phyloP scores from a whole-genome alignment of 2,888 invertebrate genomes.

The Trichogramma dendrolimi region DNA sequence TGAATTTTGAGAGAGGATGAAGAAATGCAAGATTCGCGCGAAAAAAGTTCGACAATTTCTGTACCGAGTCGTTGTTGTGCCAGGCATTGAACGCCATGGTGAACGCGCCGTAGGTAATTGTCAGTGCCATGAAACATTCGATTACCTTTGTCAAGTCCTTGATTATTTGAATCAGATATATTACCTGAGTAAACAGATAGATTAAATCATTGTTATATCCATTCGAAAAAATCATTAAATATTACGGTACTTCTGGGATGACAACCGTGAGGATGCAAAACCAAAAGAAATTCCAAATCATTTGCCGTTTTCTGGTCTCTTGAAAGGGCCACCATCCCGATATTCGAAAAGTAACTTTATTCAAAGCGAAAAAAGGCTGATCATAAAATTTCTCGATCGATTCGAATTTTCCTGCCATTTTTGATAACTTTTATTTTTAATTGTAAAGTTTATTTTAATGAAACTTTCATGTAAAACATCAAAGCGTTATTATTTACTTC shows the following conservation, averaged over 20 bases:
- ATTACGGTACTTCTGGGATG: slow-evolving; percentile 12
- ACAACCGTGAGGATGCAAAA: neutral
- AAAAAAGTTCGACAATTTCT: too few relatives aligned
- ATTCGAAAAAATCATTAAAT: too few relatives aligned
- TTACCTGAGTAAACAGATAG: slow-evolving; percentile 3
- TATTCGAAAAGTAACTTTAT: slow-evolving; percentile 1
- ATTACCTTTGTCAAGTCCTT: slow-evolving; percentile 8
- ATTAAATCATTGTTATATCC: neutral
- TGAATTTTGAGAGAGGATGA: too few relatives aligned
- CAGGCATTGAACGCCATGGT: slow-evolving; percentile 4
- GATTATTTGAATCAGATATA: slow-evolving; percentile 10
- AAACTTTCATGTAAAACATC: too few relatives aligned
- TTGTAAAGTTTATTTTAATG: too few relatives aligned
- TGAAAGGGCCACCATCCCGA: slow-evolving; percentile 22
- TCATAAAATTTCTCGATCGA: too few relatives aligned
- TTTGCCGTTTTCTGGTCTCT: neutral
- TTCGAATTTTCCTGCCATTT: too few relatives aligned
- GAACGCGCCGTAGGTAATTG: slow-evolving; percentile 5
- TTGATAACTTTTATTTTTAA: too few relatives aligned
- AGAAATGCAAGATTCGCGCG: too few relatives aligned
- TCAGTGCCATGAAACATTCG: slow-evolving; percentile 12
- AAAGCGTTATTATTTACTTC: too few relatives aligned
- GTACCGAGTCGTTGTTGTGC: neutral
- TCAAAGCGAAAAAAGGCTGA: slow-evolving; percentile 1
- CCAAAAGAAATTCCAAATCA: neutral